phyloP scores from a whole-genome alignment of 1,140 invertebrate species.

The Drosophila orena region DNA sequence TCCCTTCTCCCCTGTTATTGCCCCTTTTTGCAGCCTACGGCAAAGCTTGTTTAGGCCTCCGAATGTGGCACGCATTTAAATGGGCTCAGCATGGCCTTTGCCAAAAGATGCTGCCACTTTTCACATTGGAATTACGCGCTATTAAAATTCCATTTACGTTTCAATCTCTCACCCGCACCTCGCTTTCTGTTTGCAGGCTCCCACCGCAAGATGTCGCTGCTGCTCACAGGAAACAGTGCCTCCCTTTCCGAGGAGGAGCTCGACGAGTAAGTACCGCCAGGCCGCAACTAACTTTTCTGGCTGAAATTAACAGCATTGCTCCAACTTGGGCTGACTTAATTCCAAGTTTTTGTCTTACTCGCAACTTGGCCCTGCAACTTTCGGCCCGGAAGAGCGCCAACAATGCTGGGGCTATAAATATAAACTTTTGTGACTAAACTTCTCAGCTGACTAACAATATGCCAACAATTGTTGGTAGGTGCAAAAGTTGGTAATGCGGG shows the following conservation, averaged over 20 bases:
- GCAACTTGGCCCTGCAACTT: conserved; percentile 6
- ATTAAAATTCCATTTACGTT: conserved; percentile 52
- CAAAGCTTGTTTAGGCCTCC: conserved; percentile 27
- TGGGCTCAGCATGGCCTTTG: conserved; percentile 24
- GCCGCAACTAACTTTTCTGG: conserved; percentile 7
- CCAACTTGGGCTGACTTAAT: conserved; percentile 37
- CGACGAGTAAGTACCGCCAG: conserved; percentile 85
- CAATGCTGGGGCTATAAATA: conserved; percentile 21
- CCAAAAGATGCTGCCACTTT: conserved; percentile 38
- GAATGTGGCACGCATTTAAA: conserved; percentile 40
- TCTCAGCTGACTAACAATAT: conserved; percentile 24
- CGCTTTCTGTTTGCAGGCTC: conserved; percentile 33
- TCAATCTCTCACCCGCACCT: conserved; percentile 33
- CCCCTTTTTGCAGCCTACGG: conserved; percentile 1
- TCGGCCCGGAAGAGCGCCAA: not conserved
- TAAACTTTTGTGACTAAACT: conserved; percentile 35
- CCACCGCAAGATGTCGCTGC: conserved; percentile 71
- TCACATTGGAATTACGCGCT: conserved; percentile 24
- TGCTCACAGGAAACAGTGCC: conserved; percentile 70
- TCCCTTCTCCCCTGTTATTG: too few relatives aligned
- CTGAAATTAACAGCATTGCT: conserved; percentile 41
- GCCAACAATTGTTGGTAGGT: not conserved
- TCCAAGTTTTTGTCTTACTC: conserved; percentile 26
- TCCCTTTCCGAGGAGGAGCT: conserved; percentile 86
- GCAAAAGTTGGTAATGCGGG: conserved; percentile 5